phyloP scores from a whole-genome alignment of 2,113 vertebrate genomes.

The Acanthochromis polyacanthus region DNA sequence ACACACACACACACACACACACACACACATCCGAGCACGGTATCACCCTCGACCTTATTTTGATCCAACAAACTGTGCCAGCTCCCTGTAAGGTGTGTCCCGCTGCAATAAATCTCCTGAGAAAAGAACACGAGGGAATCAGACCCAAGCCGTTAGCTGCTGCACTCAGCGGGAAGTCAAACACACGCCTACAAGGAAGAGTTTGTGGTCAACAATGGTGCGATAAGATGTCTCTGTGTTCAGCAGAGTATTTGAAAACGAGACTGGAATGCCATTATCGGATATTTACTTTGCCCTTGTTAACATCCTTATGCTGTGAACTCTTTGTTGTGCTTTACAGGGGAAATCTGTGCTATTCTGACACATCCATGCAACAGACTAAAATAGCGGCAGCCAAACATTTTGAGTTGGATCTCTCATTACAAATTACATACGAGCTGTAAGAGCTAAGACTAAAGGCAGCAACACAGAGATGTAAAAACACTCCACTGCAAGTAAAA shows the following conservation, averaged over 20 bases:
- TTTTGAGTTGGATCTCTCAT: background rate
- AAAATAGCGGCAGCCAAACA: background rate
- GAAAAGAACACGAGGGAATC: slow-evolving; percentile 62
- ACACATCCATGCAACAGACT: background rate
- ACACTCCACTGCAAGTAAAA: too few relatives aligned
- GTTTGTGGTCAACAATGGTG: slow-evolving; percentile 45
- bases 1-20: background rate
- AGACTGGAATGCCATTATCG: slow-evolving; percentile 58
- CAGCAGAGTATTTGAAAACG: slow-evolving; percentile 52
- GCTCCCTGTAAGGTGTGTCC: slow-evolving; percentile 66
- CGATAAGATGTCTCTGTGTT: slow-evolving; percentile 63
- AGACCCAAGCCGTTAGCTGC: slow-evolving; percentile 46
- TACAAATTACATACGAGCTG: too few relatives aligned
- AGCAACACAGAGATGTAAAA: too few relatives aligned
- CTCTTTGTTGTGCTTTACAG: slow-evolving; percentile 19
- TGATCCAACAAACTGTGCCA: slow-evolving; percentile 68
- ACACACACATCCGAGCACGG: slow-evolving; percentile 1
- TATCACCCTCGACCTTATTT: slow-evolving; percentile 63
- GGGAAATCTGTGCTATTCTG: background rate
- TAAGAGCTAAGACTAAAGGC: too few relatives aligned
- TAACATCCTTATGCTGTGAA: slow-evolving; percentile 20
- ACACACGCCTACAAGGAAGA: slow-evolving; percentile 67
- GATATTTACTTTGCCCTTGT: slow-evolving; percentile 51
- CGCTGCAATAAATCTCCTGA: slow-evolving; percentile 63
- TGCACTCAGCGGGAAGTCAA: slow-evolving; percentile 53